Evolutionary conservation across 2,888 invertebrate genomes (phyloP).

Genomic region (Bombylius discolor): DNA sequence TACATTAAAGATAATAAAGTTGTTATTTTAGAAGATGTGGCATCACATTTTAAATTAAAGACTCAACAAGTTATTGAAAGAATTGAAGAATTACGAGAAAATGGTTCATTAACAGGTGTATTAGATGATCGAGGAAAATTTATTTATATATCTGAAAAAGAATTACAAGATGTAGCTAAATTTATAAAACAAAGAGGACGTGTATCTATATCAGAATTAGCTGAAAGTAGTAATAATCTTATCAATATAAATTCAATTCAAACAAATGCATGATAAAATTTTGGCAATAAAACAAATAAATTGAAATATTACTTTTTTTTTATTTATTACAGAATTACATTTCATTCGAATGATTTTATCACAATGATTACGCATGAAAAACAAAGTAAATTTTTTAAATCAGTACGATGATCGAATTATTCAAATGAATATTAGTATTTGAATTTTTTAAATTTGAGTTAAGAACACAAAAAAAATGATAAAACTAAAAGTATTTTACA

Average conservation of each 20-base stretch:
- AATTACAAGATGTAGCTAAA: slow-evolving; percentile 84
- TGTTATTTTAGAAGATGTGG: slow-evolving; percentile 85
- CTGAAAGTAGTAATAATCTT: slow-evolving; percentile 84
- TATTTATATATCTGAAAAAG: slow-evolving; percentile 87
- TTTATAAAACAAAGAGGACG: slow-evolving; percentile 91
- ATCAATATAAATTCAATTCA: slow-evolving; percentile 61
- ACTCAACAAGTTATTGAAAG: slow-evolving; percentile 79
- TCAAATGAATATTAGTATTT: too few relatives aligned
- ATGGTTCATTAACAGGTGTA: slow-evolving; percentile 83
- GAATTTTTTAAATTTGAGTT: too few relatives aligned
- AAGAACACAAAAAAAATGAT: too few relatives aligned
- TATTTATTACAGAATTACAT: too few relatives aligned
- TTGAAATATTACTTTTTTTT: not conserved
- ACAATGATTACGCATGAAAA: not conserved
- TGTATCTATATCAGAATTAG: slow-evolving; percentile 85
- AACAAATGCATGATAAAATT: too few relatives aligned
- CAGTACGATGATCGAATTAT: too few relatives aligned
- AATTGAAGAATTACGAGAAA: slow-evolving; percentile 69
- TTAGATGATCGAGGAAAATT: slow-evolving; percentile 99
- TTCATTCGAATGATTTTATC: too few relatives aligned
- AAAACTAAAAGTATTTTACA: too few relatives aligned
- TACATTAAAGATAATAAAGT: slow-evolving; percentile 85
- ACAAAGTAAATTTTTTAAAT: not conserved
- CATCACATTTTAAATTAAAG: slow-evolving; percentile 80
- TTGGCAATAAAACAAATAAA: not conserved